These are phyloP conservation scores for Drosophila acutilabella DNA, from an alignment of 2,888 invertebrate genomes.

Conservation along the genomic window DNA sequence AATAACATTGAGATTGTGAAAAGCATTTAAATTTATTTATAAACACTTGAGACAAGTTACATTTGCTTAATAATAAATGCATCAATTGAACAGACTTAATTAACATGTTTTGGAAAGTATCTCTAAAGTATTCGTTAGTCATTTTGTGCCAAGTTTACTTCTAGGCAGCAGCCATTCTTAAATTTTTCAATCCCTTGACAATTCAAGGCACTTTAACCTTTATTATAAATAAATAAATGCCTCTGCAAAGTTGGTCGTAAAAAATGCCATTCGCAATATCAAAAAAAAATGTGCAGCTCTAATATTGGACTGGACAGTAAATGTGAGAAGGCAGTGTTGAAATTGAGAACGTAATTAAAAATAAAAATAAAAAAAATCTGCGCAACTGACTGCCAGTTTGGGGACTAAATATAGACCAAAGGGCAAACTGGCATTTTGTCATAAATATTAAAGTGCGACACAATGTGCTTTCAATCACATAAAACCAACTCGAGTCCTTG, in stretches of 20 bases:
- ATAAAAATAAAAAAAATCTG: constrained; percentile 16
- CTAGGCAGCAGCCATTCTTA: background rate
- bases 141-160: no score
- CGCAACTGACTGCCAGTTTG: constrained; percentile 22
- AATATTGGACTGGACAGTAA: constrained; percentile 32
- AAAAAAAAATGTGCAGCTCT: constrained; percentile 35
- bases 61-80: no score
- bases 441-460: constrained; percentile 79
- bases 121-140: background rate
- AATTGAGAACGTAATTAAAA: constrained; percentile 47
- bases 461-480: constrained; percentile 66
- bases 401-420: constrained; percentile 43
- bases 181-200: background rate
- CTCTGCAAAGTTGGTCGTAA: constrained; percentile 56
- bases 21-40: no score
- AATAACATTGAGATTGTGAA: background rate
- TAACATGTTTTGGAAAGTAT: background rate
- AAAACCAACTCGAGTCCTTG: constrained; percentile 58
- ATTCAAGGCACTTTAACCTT: constrained; percentile 38
- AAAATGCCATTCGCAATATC: constrained; percentile 27
- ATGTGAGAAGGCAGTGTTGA: constrained; percentile 27
- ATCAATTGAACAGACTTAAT: no score
- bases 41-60: no score
- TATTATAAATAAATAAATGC: constrained; percentile 73
- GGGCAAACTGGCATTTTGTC: constrained; percentile 71